Evolutionary conservation across 2,113 vertebrate species (phyloP).

Genomic region (Cyphomyrus discorhynchus): DNA sequence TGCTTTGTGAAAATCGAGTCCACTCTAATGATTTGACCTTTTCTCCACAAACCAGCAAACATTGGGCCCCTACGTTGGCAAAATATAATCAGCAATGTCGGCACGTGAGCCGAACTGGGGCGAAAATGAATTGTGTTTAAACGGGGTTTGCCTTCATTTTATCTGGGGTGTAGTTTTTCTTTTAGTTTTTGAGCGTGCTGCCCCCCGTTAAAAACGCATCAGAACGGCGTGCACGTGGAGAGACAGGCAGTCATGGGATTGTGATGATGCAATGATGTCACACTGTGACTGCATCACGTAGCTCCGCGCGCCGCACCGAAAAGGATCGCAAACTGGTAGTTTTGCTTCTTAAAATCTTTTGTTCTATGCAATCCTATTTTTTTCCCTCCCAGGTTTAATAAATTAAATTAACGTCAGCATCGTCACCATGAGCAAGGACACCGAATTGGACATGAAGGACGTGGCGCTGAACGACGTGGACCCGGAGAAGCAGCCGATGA

Average conservation of each 20-base stretch:
- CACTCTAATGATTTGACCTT: background rate
- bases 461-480: slow-evolving; percentile 76
- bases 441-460: slow-evolving; percentile 68
- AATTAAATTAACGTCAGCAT: background rate
- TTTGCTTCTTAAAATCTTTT: background rate
- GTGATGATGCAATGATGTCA: background rate
- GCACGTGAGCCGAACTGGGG: background rate
- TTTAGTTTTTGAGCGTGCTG: background rate
- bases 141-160: background rate
- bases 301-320: background rate
- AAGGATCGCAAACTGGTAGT: background rate
- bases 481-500: slow-evolving; percentile 75
- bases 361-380: background rate
- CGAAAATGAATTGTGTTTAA: background rate
- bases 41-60: background rate
- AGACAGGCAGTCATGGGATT: background rate
- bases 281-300: background rate
- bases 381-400: background rate
- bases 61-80: background rate
- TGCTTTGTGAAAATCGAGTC: background rate
- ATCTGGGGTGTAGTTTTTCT: background rate
- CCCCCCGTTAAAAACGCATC: background rate
- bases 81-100: background rate
- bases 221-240: background rate
- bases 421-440: slow-evolving; percentile 36